Evolutionary conservation across 1,140 invertebrate genomes (phyloP).

Genomic region (Zophobas atratus): DNA sequence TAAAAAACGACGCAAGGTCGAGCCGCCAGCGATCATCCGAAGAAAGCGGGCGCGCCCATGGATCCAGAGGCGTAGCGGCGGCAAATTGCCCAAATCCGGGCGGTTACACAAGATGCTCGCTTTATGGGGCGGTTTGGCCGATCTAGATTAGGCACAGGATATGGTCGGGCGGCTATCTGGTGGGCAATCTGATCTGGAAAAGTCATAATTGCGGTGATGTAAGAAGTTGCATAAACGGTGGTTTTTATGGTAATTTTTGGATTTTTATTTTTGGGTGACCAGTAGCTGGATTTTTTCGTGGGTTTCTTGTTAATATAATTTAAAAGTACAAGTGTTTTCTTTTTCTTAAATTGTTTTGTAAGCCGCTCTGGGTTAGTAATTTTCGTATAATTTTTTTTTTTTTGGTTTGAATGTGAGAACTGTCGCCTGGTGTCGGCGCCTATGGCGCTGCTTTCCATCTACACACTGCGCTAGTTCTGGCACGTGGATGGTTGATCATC

Average conservation of each 20-base stretch:
- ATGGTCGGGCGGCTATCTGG: not conserved
- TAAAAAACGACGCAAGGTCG: constrained; percentile 26
- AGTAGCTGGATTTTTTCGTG: too few species aligned
- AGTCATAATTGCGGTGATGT: too few species aligned
- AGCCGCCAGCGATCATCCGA: constrained; percentile 4
- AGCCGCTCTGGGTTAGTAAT: not conserved
- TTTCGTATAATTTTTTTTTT: not conserved
- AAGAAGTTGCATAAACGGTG: too few species aligned
- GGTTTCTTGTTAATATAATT: too few species aligned
- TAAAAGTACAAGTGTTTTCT: too few species aligned
- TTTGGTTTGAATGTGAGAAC: not conserved
- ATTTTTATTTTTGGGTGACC: too few species aligned
- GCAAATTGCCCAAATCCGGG: not conserved
- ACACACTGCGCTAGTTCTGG: not conserved
- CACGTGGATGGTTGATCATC: constrained; percentile 12
- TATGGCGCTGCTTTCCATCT: constrained; percentile 9
- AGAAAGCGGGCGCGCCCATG: constrained; percentile 25
- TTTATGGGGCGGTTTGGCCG: not conserved
- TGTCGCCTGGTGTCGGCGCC: not conserved
- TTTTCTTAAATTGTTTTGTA: too few species aligned
- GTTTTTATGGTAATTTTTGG: too few species aligned
- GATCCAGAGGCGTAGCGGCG: constrained; percentile 8
- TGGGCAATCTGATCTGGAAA: too few species aligned
- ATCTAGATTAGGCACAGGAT: not conserved
- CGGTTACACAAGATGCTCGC: constrained; percentile 1